Evolutionary conservation across 2,113 vertebrate genomes (phyloP), one percentile per base, ranked within the genome.

Genomic region (Bostrychus sinensis): DNA sequence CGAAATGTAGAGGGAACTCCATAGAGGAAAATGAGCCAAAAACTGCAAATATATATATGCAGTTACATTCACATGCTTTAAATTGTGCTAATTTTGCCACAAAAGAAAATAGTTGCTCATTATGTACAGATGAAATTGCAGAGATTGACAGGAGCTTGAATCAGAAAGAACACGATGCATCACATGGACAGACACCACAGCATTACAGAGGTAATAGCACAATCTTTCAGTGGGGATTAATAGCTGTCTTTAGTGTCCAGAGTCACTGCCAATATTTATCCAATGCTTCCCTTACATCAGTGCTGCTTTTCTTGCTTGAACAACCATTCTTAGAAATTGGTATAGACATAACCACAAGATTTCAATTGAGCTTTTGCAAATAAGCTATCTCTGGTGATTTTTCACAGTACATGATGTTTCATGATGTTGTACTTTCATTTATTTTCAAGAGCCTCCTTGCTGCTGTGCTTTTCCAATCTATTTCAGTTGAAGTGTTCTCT

Each of bases 401-500:
- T 55, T 10, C 11, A 13, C n/a, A 56, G 67, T 32, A 73, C 62
- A 45, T 64, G 70, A 17, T 54, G 67, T 81, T 58, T 74, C 69
- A n/a, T 78, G 65, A 74, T 63, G 43, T 17, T 72, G 62, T 56
- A 67, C 76, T 75, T 72, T 77, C 68, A 80, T 89, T 81, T 73
- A 37, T 17, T 82, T 78, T 83, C 28, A 63, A 85, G 81, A 65
- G 38, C 71, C 78, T 25, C 61, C 80, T 88, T 56, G 25, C 12
- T 75, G 70, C 64, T 51, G 28, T 62, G 72, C 71, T 75, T 56
- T 76, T 85, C 66, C 80, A 76, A 70, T 87, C 88, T 88, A 85
- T 89, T 89, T 85, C 75, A 86, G 79, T 80, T 85, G 66, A 75
- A 90, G 85, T 72, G 75, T 76, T 88, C 82, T 80, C 81, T 69